Conservation (phyloP, 2,113 vertebrate species). For the Coregonus clupeaformis region DNA sequence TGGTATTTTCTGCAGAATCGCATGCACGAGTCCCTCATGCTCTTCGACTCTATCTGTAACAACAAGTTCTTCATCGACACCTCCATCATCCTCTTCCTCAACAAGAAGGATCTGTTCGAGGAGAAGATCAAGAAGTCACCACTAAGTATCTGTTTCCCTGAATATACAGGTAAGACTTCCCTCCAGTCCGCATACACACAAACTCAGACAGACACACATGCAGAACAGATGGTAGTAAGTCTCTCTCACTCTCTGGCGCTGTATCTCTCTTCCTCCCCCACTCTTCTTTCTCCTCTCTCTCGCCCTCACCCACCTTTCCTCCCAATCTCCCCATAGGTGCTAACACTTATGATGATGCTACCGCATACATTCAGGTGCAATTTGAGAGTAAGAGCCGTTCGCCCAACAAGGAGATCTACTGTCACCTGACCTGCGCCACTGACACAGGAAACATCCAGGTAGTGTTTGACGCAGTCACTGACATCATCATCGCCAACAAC, state of each 20-base stretch:
- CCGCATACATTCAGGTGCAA: slow-evolving; percentile 91
- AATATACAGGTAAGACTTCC: slow-evolving; percentile 87
- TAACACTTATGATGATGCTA: slow-evolving; percentile 86
- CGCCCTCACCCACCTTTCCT: not conserved
- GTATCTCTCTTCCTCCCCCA: not conserved
- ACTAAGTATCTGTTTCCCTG: slow-evolving; percentile 95
- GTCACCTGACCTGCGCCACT: slow-evolving; percentile 95
- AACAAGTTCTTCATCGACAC: slow-evolving; percentile 99
- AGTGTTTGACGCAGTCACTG: slow-evolving; percentile 97
- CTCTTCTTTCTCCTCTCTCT: not conserved
- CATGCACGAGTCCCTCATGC: slow-evolving; percentile 99
- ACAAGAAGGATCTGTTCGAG: slow-evolving; percentile 98
- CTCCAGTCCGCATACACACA: not conserved
- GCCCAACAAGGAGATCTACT: slow-evolving; percentile 94
- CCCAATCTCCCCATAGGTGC: slow-evolving; percentile 73
- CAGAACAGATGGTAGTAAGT: not conserved
- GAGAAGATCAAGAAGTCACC: slow-evolving; percentile 99
- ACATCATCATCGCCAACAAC: slow-evolving; percentile 99
- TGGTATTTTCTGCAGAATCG: slow-evolving; percentile 82
- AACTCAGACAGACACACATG: not conserved
- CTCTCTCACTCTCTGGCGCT: not conserved
- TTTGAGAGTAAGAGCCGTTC: slow-evolving; percentile 98
- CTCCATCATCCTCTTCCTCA: slow-evolving; percentile 99
- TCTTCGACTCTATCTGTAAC: slow-evolving; percentile 99
- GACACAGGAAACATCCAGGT: slow-evolving; percentile 99